A percentile compares a stretch with the other conserved stretches of the same genome.
Evolutionary conservation across 2,113 vertebrate genomes (phyloP).

Genomic region (Tympanuchus pallidicinctus): DNA sequence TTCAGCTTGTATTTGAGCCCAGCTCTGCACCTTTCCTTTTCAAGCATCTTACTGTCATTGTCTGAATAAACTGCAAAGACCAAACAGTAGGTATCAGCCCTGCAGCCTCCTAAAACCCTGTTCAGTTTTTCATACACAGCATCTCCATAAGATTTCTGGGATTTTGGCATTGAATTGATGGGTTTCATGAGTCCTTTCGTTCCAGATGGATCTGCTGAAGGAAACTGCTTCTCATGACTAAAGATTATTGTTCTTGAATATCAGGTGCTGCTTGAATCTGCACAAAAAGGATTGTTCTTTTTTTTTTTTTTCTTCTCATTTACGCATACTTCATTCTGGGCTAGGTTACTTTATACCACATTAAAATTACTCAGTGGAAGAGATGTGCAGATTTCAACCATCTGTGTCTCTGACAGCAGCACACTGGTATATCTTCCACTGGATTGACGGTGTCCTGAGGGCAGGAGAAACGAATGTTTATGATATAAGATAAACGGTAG

Average conservation of each 20-base stretch:
- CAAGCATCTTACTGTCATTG: not conserved
- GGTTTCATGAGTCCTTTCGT: not conserved
- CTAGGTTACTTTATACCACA: not conserved
- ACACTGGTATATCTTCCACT: constrained; percentile 11
- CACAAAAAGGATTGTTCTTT: not conserved
- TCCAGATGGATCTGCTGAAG: not conserved
- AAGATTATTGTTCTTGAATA: constrained; percentile 27
- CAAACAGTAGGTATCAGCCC: not conserved
- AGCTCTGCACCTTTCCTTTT: not conserved
- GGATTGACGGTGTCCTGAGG: constrained; percentile 21
- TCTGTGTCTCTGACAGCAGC: constrained; percentile 43
- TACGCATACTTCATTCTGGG: not conserved
- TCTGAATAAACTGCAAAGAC: not conserved
- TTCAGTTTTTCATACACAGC: not conserved
- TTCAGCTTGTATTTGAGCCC: not conserved
- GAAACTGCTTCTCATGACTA: constrained; percentile 17
- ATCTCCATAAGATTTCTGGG: not conserved
- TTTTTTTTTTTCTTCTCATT: constrained; percentile 31
- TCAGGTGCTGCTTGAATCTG: constrained; percentile 36
- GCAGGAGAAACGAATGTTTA: constrained; percentile 52
- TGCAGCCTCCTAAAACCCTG: not conserved
- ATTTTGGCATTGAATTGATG: not conserved
- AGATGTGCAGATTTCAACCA: constrained; percentile 9
- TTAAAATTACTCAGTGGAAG: constrained; percentile 41
- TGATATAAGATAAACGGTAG: constrained; percentile 20